Evolutionary conservation across 2,113 vertebrate genomes (phyloP).

Genomic region (Aptenodytes forsteri): DNA sequence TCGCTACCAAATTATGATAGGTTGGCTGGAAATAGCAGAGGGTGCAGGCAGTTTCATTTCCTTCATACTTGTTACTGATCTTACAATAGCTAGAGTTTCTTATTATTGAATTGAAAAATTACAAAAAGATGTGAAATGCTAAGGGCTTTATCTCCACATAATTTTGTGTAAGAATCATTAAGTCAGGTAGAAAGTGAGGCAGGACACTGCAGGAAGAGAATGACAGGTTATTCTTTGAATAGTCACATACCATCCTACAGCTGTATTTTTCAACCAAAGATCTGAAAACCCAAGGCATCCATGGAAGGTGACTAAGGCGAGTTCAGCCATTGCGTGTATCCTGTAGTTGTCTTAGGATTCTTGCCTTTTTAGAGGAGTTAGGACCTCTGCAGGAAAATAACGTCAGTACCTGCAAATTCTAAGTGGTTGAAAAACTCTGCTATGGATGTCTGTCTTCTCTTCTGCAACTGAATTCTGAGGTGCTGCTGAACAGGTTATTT

Average conservation of each 20-base stretch:
- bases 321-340: neutral
- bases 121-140: neutral
- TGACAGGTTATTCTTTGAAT: neutral
- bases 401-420: neutral
- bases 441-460: neutral
- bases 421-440: neutral
- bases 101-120: neutral
- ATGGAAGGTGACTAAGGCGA: neutral
- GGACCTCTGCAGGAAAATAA: neutral
- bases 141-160: neutral
- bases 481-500: neutral
- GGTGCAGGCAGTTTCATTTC: neutral
- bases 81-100: neutral
- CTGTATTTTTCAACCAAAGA: neutral
- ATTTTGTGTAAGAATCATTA: neutral
- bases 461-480: neutral
- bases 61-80: neutral
- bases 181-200: neutral
- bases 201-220: neutral
- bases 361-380: neutral
- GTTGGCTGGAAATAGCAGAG: neutral
- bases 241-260: neutral
- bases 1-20: neutral
- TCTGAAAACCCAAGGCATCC: neutral
- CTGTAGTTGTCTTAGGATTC: neutral